Conservation (phyloP, 2,113 vertebrate genomes). For the Bufo bufo region DNA sequence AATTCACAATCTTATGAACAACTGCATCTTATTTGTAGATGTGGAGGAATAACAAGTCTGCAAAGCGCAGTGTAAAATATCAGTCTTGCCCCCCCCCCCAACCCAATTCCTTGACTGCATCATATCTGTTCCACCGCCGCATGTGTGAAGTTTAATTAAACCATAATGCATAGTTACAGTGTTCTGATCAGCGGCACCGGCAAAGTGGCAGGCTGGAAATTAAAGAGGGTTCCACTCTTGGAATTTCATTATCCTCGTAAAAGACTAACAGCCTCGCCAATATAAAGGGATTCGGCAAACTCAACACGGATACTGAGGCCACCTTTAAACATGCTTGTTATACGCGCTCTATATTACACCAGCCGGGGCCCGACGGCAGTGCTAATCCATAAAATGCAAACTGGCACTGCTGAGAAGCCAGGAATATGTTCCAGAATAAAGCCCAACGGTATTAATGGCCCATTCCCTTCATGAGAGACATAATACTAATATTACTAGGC, state of each 20-base stretch:
- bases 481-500: neutral
- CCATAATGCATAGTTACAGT: slow-evolving; percentile 56
- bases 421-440: slow-evolving; percentile 21
- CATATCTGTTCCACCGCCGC: slow-evolving; percentile 29
- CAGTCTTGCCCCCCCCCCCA: neutral
- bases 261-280: slow-evolving; percentile 48
- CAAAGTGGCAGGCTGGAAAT: slow-evolving; percentile 55
- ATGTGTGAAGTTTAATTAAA: slow-evolving; percentile 54
- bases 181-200: slow-evolving; percentile 42
- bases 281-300: slow-evolving; percentile 49
- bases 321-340: slow-evolving; percentile 40
- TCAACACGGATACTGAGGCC: slow-evolving; percentile 21
- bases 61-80: neutral
- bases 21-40: slow-evolving; percentile 1
- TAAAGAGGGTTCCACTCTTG: slow-evolving; percentile 52
- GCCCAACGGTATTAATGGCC: neutral
- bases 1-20: neutral
- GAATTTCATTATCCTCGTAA: slow-evolving; percentile 55
- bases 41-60: neutral
- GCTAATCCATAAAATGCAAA: slow-evolving; percentile 22
- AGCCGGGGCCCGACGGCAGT: neutral
- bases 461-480: slow-evolving; percentile 24
- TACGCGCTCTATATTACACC: slow-evolving; percentile 33
- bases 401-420: slow-evolving; percentile 5
- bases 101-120: neutral